Conservation (phyloP, 1,140 invertebrate genomes). For the Drosophila hydei region DNA sequence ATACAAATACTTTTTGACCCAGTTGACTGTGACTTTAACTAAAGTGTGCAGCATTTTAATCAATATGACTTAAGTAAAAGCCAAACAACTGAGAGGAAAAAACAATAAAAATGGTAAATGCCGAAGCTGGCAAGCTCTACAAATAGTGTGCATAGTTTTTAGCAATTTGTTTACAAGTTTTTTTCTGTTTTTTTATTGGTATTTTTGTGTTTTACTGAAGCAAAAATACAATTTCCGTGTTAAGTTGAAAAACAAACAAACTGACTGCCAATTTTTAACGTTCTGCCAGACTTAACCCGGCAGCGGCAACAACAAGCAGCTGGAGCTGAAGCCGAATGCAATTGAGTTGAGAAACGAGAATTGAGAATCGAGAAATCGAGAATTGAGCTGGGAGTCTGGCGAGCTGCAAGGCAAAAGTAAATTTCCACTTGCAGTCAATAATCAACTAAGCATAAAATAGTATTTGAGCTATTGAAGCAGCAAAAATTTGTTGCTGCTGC, state of each 20-base stretch:
- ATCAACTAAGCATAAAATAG: slow-evolving; percentile 83
- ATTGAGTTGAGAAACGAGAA: slow-evolving; percentile 35
- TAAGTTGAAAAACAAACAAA: slow-evolving; percentile 81
- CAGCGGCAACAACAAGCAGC: slow-evolving; percentile 6
- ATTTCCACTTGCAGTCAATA: slow-evolving; percentile 74
- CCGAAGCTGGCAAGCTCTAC: slow-evolving; percentile 19
- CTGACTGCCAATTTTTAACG: slow-evolving; percentile 77
- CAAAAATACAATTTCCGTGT: slow-evolving; percentile 78
- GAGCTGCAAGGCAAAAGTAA: slow-evolving; percentile 56
- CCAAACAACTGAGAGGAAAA: slow-evolving; percentile 1
- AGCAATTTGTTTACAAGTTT: slow-evolving; percentile 65
- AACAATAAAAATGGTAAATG: slow-evolving; percentile 6
- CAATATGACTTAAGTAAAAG: slow-evolving; percentile 3
- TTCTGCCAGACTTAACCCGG: slow-evolving; percentile 63
- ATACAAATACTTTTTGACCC: background rate
- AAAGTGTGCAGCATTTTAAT: slow-evolving; percentile 12
- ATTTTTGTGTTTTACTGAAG: slow-evolving; percentile 27
- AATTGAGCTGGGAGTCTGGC: slow-evolving; percentile 2
- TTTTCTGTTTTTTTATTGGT: slow-evolving; percentile 9
- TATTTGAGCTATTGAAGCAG: slow-evolving; percentile 82
- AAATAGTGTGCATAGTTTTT: slow-evolving; percentile 49
- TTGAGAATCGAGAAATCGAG: slow-evolving; percentile 15
- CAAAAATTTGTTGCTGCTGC: slow-evolving; percentile 71
- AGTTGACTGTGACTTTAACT: slow-evolving; percentile 1
- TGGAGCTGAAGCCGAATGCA: slow-evolving; percentile 23